phyloP scores from a whole-genome alignment of 1,140 invertebrate species.

The Piezodorus guildinii region DNA sequence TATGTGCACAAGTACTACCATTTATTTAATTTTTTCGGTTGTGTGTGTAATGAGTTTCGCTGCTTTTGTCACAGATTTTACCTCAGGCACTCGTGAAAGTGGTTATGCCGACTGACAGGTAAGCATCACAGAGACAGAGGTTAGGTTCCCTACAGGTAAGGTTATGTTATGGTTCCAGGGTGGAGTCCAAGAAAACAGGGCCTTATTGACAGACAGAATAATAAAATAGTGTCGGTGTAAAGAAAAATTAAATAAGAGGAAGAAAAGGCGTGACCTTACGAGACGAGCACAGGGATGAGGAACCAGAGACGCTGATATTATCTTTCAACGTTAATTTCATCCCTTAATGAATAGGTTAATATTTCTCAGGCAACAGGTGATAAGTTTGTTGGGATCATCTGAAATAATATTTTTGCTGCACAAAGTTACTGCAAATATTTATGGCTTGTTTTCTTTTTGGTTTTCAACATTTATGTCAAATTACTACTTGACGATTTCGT shows the following conservation, averaged over 20 bases:
- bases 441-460: no score
- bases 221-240: not conserved
- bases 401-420: no score
- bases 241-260: not conserved
- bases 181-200: not conserved
- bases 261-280: not conserved
- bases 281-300: not conserved
- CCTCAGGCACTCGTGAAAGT: conserved; percentile 90
- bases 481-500: no score
- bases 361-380: conserved; percentile 8
- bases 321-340: conserved; percentile 7
- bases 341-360: conserved; percentile 1
- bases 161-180: conserved; percentile 3
- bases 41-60: conserved; percentile 27
- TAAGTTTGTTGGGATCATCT: not conserved
- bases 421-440: no score
- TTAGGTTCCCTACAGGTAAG: conserved; percentile 16
- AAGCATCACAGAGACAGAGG: conserved; percentile 32
- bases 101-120: conserved; percentile 93
- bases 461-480: no score
- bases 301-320: not conserved
- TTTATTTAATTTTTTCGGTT: no score
- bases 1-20: not conserved
- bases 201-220: no score
- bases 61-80: conserved; percentile 52